Percentiles rank a stretch among this genome's conserved stretches.
Evolutionary conservation across 1,140 invertebrate species (phyloP).

Genomic region (Tetragnatha versicolor): DNA sequence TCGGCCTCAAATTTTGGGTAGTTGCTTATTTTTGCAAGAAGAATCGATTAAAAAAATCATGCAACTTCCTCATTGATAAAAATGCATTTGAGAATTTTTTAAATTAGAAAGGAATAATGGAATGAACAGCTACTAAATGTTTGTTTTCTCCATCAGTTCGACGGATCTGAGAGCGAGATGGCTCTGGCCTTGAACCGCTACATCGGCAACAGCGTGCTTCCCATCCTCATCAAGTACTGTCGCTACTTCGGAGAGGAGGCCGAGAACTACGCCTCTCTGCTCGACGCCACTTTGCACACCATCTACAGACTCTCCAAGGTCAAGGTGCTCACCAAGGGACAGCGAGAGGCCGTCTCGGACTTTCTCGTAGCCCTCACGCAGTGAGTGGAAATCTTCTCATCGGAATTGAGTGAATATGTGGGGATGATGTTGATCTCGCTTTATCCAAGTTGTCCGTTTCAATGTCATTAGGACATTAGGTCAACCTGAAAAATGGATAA

Average conservation of each 20-base stretch:
- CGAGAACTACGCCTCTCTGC: conserved; percentile 92
- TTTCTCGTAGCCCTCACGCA: conserved; percentile 94
- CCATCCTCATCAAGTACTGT: conserved; percentile 93
- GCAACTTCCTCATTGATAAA: no score
- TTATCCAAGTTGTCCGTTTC: no score
- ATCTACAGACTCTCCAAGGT: conserved; percentile 94
- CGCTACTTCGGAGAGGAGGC: conserved; percentile 97
- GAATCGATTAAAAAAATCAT: no score
- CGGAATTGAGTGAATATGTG: no score
- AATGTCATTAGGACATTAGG: no score
- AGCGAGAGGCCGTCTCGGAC: conserved; percentile 96
- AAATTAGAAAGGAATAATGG: not conserved
- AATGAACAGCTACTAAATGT: conserved; percentile 25
- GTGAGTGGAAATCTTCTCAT: conserved; percentile 66
- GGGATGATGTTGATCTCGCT: no score
- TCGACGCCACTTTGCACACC: conserved; percentile 95
- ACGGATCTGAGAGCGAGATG: conserved; percentile 97
- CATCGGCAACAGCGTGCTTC: conserved; percentile 97
- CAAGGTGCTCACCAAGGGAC: conserved; percentile 97
- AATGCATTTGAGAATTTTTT: no score
- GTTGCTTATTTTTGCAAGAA: no score
- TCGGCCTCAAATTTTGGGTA: no score
- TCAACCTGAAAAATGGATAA: no score
- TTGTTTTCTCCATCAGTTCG: conserved; percentile 72
- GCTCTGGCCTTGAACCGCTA: conserved; percentile 98